Base-by-base conservation (phyloP, 1,140 invertebrate genomes). In the Ephestia elutella region DNA sequence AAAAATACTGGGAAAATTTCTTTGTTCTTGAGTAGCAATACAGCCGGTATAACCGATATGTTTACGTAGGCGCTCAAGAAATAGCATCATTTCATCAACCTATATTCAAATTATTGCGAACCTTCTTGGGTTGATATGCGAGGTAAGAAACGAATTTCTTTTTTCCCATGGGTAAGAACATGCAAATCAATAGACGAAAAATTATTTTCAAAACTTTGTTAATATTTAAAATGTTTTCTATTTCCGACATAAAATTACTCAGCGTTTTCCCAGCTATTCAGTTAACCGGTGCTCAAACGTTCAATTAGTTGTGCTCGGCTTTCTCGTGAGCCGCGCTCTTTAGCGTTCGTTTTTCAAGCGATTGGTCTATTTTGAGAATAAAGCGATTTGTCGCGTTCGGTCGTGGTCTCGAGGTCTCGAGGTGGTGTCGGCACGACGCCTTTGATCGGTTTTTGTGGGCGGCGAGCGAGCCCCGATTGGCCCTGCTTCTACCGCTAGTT, bases 361-460 rank as follows among this genome's bases (percentile, higher is more conserved):
- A 71, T 79, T 76, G 70, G 70, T 75, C 69, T 75, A 77, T 78
- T 83, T 85, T 68, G 65, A 71, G 74, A 86, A 82, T 75, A 70
- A 75, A 57, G 63, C 73, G 74, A 86, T 86, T 86, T 82, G 82
- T 82, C 74, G 79, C 77, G 68, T 75, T 53, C 66, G 71, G 72
- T 78, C 25, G 25, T n/a, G n/a, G n/a, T n/a, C n/a, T n/a, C n/a
- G 21, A 2, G 21, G 21, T 25, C 21, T 7, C 32, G 32, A 11
- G 32, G 32, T 72, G 65, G 71, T 71, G 70, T 69, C 70, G 63
- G 65, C 21, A 77, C 80, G 78, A 81, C 58, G 35, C 59, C 80
- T 87, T 85, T 85, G 82, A 85, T 76, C 56, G 62, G 76, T 85
- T 85, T 87, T 85, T 87, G 75, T 87, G 70, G 70, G 75, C 74